Evolutionary conservation across 1,140 invertebrate genomes (phyloP).

Genomic region (Campoletis sonorensis): DNA sequence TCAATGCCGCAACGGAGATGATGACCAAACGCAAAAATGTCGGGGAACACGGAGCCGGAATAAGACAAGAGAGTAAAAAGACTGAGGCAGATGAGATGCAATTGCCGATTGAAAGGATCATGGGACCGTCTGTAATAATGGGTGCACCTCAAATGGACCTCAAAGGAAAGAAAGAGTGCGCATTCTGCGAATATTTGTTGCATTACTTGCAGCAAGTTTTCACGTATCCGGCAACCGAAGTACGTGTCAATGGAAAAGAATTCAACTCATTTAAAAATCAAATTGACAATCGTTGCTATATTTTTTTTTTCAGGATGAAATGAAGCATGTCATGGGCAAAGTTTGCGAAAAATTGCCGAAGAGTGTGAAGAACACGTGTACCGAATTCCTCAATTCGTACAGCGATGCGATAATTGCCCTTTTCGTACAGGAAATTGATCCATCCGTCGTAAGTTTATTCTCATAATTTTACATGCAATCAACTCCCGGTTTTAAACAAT

Average conservation of each 20-base stretch:
- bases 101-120: conserved; percentile 83
- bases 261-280: neutral
- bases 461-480: conserved; percentile 63
- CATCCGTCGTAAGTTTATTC: conserved; percentile 78
- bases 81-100: conserved; percentile 74
- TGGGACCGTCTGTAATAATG: conserved; percentile 24
- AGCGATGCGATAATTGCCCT: conserved; percentile 86
- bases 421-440: conserved; percentile 89
- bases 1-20: conserved; percentile 70
- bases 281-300: neutral
- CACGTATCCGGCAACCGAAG: conserved; percentile 82
- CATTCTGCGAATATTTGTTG: conserved; percentile 89
- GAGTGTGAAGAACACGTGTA: conserved; percentile 82
- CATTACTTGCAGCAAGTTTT: conserved; percentile 87
- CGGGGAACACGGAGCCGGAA: conserved; percentile 45
- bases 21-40: conserved; percentile 53
- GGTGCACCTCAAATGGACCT: conserved; percentile 55
- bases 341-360: conserved; percentile 83
- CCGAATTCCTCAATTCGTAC: conserved; percentile 86
- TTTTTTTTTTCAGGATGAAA: conserved; percentile 76
- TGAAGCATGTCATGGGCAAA: conserved; percentile 81
- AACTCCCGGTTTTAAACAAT: too few species aligned
- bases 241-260: conserved; percentile 61
- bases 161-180: conserved; percentile 79
- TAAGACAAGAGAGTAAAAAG: conserved; percentile 62